These are phyloP conservation scores for Desmophyllum pertusum DNA, from an alignment of 92 coral and sea anemone genomes.

Conservation along the genomic window DNA sequence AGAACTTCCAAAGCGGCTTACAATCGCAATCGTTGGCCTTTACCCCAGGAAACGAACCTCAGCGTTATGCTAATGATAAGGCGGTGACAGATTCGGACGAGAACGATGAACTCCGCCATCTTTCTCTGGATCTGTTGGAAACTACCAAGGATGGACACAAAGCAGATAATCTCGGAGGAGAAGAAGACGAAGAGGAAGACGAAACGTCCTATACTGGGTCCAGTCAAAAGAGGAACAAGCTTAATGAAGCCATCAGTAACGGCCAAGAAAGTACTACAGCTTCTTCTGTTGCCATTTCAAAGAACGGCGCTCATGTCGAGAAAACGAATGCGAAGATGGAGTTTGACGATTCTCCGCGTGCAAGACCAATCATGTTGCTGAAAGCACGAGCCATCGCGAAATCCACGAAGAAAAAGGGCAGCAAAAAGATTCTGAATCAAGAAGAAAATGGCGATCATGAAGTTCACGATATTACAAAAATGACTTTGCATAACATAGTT, in stretches of 20 bases:
- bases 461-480: constrained; percentile 19
- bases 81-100: neutral
- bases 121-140: constrained; percentile 14
- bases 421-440: neutral
- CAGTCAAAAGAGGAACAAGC: neutral
- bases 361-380: neutral
- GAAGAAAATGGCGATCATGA: constrained; percentile 3
- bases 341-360: neutral
- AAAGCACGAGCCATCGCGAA: neutral
- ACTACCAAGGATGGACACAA: constrained; percentile 2
- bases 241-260: neutral
- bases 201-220: neutral
- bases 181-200: neutral
- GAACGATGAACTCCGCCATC: neutral
- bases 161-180: constrained; percentile 10
- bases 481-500: constrained; percentile 23
- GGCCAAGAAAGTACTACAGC: neutral
- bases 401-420: neutral
- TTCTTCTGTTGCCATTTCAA: neutral
- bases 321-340: neutral
- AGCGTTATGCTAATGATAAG: neutral
- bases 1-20: neutral
- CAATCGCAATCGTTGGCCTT: constrained; percentile 29
- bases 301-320: neutral
- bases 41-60: neutral